Percentiles rank a stretch among this genome's conserved stretches.
Conservation (phyloP, 2,113 vertebrate species). For the Gasterosteus aculeatus region DNA sequence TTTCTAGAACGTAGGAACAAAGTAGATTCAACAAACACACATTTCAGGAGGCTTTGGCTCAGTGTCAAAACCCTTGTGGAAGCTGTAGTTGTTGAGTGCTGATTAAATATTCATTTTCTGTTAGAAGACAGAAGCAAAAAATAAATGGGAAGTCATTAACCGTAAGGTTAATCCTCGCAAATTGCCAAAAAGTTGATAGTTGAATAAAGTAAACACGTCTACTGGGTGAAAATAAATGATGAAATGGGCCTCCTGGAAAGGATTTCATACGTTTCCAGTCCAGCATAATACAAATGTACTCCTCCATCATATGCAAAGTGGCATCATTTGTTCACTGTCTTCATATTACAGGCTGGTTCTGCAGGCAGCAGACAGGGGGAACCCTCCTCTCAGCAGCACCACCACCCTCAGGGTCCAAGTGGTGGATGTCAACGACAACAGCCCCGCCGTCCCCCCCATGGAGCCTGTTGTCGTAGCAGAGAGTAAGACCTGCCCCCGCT, state of each 20-base stretch:
- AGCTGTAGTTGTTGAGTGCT: neutral
- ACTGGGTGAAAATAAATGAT: neutral
- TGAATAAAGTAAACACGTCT: neutral
- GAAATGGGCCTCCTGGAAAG: too few species aligned
- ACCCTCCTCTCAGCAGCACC: slow-evolving; percentile 84
- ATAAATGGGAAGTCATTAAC: slow-evolving; percentile 1
- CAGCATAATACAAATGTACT: neutral
- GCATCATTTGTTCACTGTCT: neutral
- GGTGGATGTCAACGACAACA: slow-evolving; percentile 91
- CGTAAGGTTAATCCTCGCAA: neutral
- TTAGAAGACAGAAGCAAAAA: neutral
- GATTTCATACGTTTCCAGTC: neutral
- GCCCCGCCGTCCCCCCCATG: slow-evolving; percentile 82
- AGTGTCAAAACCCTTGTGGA: neutral
- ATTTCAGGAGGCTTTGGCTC: neutral
- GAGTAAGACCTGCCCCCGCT: slow-evolving; percentile 81
- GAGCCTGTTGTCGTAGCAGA: slow-evolving; percentile 85
- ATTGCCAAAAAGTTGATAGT: neutral
- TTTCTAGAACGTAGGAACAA: neutral
- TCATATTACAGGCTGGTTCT: slow-evolving; percentile 84
- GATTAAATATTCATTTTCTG: neutral
- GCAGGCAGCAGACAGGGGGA: slow-evolving; percentile 88
- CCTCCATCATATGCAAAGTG: neutral
- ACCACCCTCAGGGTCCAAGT: slow-evolving; percentile 85
- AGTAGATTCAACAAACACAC: neutral